Conservation (phyloP, 2,888 invertebrate genomes). For the Agonopterix heracliana region DNA sequence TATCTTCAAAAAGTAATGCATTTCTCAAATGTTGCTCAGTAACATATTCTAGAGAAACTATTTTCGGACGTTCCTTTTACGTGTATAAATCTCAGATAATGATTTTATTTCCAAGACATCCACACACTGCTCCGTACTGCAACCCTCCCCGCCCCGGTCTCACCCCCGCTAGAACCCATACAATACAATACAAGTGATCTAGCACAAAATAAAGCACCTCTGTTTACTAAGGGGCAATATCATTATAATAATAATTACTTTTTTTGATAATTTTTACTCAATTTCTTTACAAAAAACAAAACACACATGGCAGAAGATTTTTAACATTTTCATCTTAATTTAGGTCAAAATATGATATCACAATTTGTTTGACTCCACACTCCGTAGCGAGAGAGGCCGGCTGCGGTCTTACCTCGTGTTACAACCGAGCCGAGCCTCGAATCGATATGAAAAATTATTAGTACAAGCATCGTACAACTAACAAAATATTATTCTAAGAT, state of each 20-base stretch:
- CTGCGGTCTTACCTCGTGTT: no score
- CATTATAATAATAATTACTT: constrained; percentile 37
- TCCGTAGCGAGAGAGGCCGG: background rate
- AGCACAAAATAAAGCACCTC: constrained; percentile 46
- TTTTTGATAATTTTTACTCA: constrained; percentile 49
- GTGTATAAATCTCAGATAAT: no score
- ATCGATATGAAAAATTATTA: constrained; percentile 5
- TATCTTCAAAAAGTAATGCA: no score
- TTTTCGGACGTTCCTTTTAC: no score
- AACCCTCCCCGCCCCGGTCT: no score
- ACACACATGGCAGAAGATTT: constrained; percentile 58
- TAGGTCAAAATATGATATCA: constrained; percentile 55
- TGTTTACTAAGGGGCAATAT: constrained; percentile 30
- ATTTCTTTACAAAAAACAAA: constrained; percentile 55
- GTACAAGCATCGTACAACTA: constrained; percentile 14
- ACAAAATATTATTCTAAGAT: background rate
- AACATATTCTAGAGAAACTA: no score
- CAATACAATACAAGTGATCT: constrained; percentile 19
- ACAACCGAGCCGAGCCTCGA: no score
- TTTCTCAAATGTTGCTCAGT: no score
- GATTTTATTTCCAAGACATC: no score
- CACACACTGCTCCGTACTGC: no score
- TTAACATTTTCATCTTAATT: constrained; percentile 64
- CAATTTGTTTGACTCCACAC: constrained; percentile 36
- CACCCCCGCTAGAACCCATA: no score